Conservation (phyloP, 2,113 vertebrate genomes). For the Crotalus tigris region DNA sequence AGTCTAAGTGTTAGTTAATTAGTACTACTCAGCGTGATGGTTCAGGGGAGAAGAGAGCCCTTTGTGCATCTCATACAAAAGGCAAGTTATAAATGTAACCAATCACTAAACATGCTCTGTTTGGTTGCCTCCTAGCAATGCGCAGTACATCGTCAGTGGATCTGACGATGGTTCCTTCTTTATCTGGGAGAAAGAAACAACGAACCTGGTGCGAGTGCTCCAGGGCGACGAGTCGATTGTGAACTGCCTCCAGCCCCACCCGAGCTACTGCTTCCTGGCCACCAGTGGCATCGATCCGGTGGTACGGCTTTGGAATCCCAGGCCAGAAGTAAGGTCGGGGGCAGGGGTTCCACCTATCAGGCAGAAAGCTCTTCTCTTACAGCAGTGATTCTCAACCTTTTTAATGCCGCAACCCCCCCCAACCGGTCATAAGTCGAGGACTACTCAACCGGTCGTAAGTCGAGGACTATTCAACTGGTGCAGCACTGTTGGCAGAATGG, state of each 20-base stretch:
- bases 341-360: background rate
- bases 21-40: background rate
- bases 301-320: conserved; percentile 92
- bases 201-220: conserved; percentile 92
- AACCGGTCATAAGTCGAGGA: too few relatives aligned
- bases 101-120: background rate
- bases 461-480: too few relatives aligned
- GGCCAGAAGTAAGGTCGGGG: conserved; percentile 83
- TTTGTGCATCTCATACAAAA: background rate
- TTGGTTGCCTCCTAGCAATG: conserved; percentile 77
- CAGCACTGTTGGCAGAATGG: too few relatives aligned
- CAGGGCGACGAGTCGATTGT: conserved; percentile 98
- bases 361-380: too few relatives aligned
- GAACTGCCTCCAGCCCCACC: conserved; percentile 97
- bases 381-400: too few relatives aligned
- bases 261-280: conserved; percentile 96
- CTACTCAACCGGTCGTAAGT: too few relatives aligned
- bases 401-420: too few relatives aligned
- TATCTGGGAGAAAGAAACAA: conserved; percentile 99
- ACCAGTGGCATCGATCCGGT: conserved; percentile 97
- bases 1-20: too few relatives aligned
- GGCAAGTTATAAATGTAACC: background rate
- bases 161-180: conserved; percentile 98
- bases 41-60: background rate
- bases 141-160: conserved; percentile 95